Base-by-base conservation (phyloP, 2,113 vertebrate species). In the Istiophorus platypterus region DNA sequence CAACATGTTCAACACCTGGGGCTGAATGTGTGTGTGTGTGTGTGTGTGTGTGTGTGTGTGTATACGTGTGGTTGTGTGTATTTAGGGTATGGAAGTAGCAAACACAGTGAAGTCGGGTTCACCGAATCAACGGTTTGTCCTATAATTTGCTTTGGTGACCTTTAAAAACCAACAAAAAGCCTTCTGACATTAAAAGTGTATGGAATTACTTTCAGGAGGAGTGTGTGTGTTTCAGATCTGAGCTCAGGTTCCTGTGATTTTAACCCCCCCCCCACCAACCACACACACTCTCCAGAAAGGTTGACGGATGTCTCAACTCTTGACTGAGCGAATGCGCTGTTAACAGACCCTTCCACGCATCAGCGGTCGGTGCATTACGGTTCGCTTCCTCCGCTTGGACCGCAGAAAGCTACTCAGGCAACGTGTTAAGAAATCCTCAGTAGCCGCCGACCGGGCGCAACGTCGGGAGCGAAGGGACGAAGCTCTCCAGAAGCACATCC, bases 1-100 rank as follows among this genome's bases (percentile, higher is more conserved):
- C 90, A 91, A 88, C 88, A 90, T 90, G 90, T 92, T 91, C 83
- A 82, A 78, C 92, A 93, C 90, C 89, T 91, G 88, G 78, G 90
- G 90, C 88, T 77, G 63, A 39, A 69, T 39, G 69, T 54, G 2
- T 26, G 34, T 42, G 22, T 39, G 63, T 49, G 10, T 49, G 61
- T 71, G 49, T 77, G 73, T 57, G 72, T 80, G 73, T 78, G 57
- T 49, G 51, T 26, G 8, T 65, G 34, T 58, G 20, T 71, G 37
- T 62, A 62, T 31, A 39, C 26, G 62, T 59, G 62, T 22, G 54
- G 59, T 39, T 0, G 31, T 68, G 78, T 52, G 67, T 59, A 52
- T 74, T 67, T 63, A 52, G 29, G 20, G 41, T 61, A 22, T 31
- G 34, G 63, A 72, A 56, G 69, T 62, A 82, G 63, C 49, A 76